Evolutionary conservation across 2,113 vertebrate genomes (phyloP).

Genomic region (Atlantisia rogersi): DNA sequence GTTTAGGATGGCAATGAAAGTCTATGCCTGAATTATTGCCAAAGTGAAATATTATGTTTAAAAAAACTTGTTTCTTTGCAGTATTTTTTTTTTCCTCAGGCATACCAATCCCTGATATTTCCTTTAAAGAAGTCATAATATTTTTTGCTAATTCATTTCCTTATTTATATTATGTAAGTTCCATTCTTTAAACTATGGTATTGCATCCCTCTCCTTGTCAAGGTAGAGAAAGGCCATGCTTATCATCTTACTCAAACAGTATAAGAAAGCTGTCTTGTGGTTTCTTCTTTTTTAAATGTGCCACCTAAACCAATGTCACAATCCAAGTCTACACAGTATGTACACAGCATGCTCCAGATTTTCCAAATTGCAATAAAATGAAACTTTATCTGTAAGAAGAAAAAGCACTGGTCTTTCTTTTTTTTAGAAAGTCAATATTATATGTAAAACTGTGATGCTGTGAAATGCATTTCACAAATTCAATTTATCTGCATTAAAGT

Average conservation of each 20-base stretch:
- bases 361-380: background rate
- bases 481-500: background rate
- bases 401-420: background rate
- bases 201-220: background rate
- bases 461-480: background rate
- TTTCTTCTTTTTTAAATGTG: background rate
- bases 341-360: background rate
- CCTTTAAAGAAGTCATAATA: background rate
- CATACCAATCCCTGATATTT: background rate
- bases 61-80: background rate
- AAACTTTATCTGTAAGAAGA: background rate
- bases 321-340: background rate
- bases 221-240: background rate
- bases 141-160: background rate
- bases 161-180: background rate
- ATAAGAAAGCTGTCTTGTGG: background rate
- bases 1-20: background rate
- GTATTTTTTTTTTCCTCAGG: background rate
- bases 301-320: background rate
- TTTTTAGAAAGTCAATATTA: background rate
- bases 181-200: background rate
- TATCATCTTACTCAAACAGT: background rate
- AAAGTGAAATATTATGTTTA: background rate
- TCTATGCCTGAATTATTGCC: background rate
- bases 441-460: background rate